Conservation (phyloP, 2,797 vertebrate genomes). For the Mycteria americana region DNA sequence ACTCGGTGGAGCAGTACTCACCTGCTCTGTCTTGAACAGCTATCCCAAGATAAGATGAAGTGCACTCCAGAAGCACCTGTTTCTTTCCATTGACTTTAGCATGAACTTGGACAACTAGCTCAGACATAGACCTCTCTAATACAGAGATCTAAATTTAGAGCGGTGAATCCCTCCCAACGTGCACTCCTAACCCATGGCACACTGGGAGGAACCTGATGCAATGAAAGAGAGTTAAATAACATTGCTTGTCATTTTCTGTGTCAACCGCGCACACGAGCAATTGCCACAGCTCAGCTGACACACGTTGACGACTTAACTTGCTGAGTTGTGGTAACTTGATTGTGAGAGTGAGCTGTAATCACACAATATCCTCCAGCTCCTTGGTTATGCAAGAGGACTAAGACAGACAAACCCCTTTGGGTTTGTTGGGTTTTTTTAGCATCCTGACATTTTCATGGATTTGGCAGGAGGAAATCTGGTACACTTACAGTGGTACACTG, state of each 20-base stretch:
- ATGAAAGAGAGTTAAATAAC: not conserved
- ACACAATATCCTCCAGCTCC: not conserved
- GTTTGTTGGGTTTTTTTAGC: not conserved
- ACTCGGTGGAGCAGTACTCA: not conserved
- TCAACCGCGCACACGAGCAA: not conserved
- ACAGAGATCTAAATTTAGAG: not conserved
- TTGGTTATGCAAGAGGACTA: not conserved
- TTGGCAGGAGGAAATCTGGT: not conserved
- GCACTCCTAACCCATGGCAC: not conserved
- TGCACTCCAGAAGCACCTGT: not conserved
- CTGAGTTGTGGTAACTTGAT: not conserved
- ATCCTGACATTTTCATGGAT: not conserved
- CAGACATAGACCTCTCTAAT: not conserved
- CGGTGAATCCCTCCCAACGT: not conserved
- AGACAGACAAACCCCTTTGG: not conserved
- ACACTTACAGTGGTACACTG: too few species aligned
- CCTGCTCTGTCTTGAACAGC: not conserved
- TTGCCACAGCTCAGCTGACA: not conserved
- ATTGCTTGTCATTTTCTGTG: not conserved
- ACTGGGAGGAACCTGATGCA: not conserved
- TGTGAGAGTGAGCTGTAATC: not conserved
- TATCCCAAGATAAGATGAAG: not conserved
- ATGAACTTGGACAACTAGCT: not conserved
- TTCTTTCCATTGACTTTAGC: not conserved
- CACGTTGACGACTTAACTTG: not conserved